These are phyloP conservation scores for Pristionchus japonicus DNA, from an alignment of 2,888 invertebrate genomes.

Conservation along the genomic window DNA sequence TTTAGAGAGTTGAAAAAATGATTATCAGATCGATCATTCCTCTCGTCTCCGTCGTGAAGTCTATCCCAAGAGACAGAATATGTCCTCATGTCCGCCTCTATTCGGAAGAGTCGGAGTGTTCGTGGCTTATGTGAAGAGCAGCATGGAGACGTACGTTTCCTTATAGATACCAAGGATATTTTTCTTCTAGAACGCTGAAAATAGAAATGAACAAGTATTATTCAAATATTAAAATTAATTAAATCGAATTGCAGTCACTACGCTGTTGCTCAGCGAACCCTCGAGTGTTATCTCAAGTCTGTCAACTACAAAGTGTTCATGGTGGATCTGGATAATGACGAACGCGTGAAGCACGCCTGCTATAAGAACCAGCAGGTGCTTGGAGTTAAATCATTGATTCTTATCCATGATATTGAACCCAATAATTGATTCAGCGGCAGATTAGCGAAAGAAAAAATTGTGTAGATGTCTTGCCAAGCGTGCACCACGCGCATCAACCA, in stretches of 20 bases:
- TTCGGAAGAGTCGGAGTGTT: conserved; percentile 64
- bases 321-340: conserved; percentile 68
- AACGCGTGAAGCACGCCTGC: conserved; percentile 59
- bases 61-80: conserved; percentile 51
- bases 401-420: too few relatives aligned
- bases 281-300: conserved; percentile 69
- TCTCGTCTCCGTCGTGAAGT: background rate
- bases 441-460: too few relatives aligned
- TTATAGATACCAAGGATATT: too few relatives aligned
- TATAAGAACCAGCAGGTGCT: conserved; percentile 62
- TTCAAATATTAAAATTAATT: too few relatives aligned
- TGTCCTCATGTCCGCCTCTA: conserved; percentile 60
- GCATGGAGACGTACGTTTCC: conserved; percentile 55
- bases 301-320: conserved; percentile 67
- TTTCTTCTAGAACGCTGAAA: too few relatives aligned
- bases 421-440: too few relatives aligned
- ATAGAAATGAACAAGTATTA: background rate
- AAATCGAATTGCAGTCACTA: conserved; percentile 62
- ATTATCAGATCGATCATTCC: conserved; percentile 32
- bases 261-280: conserved; percentile 66
- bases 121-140: conserved; percentile 59
- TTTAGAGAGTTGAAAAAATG: too few relatives aligned
- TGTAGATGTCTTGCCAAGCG: too few relatives aligned
- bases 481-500: background rate
- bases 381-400: too few relatives aligned